Evolutionary conservation across 2,797 vertebrate species (phyloP).

Genomic region (Arremon aurantiirostris): DNA sequence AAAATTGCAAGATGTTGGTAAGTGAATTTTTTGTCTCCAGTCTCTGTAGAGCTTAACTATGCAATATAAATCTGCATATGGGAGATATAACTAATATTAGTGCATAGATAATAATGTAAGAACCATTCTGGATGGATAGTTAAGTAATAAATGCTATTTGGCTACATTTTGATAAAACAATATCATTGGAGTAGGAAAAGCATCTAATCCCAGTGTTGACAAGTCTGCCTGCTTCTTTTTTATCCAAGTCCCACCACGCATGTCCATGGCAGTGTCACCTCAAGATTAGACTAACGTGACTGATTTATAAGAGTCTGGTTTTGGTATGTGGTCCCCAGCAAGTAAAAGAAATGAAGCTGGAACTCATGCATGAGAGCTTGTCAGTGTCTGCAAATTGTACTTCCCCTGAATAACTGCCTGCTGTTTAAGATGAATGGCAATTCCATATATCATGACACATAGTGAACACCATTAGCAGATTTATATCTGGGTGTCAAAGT

Average conservation of each 20-base stretch:
- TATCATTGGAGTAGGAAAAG: neutral
- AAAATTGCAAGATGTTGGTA: neutral
- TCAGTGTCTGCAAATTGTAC: slow-evolving; percentile 53
- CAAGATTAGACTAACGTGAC: neutral
- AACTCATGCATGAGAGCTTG: slow-evolving; percentile 55
- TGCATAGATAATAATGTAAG: neutral
- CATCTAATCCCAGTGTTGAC: neutral
- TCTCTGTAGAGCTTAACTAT: neutral
- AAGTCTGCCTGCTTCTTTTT: neutral
- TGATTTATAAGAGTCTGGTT: slow-evolving; percentile 25
- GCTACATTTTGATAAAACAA: neutral
- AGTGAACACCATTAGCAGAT: slow-evolving; percentile 48
- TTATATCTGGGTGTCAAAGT: slow-evolving; percentile 27
- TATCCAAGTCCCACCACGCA: neutral
- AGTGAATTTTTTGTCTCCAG: neutral
- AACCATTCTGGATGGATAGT: neutral
- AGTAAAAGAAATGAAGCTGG: slow-evolving; percentile 47
- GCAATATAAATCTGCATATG: neutral
- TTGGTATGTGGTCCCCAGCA: slow-evolving; percentile 30
- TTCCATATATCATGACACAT: slow-evolving; percentile 57
- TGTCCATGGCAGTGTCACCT: neutral
- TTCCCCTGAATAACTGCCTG: slow-evolving; percentile 55
- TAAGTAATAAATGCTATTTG: neutral
- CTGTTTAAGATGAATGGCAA: slow-evolving; percentile 59
- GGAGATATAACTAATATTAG: neutral